Evolutionary conservation across 2,888 invertebrate genomes (phyloP).

Genomic region (Acanthosoma haemorrhoidale): DNA sequence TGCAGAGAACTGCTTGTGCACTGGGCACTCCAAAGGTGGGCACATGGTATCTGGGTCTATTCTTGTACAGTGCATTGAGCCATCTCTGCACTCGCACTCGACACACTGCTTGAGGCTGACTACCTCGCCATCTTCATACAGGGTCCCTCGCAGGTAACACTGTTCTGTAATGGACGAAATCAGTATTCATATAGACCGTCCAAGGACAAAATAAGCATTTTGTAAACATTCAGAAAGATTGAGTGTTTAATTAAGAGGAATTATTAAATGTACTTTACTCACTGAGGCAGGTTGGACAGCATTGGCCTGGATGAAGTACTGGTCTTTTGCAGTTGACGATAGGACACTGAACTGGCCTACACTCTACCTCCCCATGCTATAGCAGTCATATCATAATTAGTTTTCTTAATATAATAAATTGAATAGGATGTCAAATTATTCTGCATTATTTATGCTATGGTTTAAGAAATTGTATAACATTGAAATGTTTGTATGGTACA

Average conservation of each 20-base stretch:
- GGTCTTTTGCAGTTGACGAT: constrained; percentile 74
- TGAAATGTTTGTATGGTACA: background rate
- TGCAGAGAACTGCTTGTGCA: constrained; percentile 70
- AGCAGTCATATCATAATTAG: constrained; percentile 41
- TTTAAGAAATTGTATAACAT: background rate
- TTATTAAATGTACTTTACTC: constrained; percentile 49
- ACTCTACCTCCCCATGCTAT: constrained; percentile 78
- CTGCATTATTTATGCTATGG: background rate
- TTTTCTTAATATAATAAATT: background rate
- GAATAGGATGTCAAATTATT: background rate
- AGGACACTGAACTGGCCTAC: constrained; percentile 76
- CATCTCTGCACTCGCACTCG: constrained; percentile 77
- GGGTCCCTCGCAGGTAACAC: constrained; percentile 60
- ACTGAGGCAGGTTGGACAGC: constrained; percentile 83
- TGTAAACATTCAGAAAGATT: background rate
- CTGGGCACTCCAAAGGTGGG: constrained; percentile 70
- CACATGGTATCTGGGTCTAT: constrained; percentile 68
- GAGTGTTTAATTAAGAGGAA: too few relatives aligned
- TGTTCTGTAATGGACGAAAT: constrained; percentile 54
- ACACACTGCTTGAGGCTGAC: constrained; percentile 69
- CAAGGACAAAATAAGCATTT: background rate
- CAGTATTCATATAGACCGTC: too few relatives aligned
- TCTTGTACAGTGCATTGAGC: constrained; percentile 69
- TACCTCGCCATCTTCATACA: constrained; percentile 77
- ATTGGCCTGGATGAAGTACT: constrained; percentile 68